These are phyloP conservation scores for Netelia inedita DNA, from an alignment of 2,888 invertebrate genomes.

Conservation along the genomic window DNA sequence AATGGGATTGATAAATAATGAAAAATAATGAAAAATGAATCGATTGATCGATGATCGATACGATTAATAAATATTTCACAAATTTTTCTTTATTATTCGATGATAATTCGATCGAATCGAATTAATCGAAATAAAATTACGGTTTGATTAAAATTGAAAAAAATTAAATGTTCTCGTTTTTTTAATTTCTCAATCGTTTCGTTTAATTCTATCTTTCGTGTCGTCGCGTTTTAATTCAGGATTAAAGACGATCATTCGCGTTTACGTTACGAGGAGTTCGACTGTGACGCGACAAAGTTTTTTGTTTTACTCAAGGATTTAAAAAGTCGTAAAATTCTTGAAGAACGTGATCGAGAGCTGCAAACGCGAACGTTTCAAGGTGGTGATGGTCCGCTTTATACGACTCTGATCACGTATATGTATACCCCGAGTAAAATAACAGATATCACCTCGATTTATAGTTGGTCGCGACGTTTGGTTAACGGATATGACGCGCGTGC, in stretches of 20 bases:
- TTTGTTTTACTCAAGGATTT: background rate
- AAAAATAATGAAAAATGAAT: too few relatives aligned
- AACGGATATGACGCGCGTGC: conserved; percentile 47
- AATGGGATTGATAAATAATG: too few relatives aligned
- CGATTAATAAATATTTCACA: too few relatives aligned
- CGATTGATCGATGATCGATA: too few relatives aligned
- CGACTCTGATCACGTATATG: too few relatives aligned
- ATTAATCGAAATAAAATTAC: too few relatives aligned
- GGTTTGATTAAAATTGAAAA: too few relatives aligned
- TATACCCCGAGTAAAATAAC: background rate
- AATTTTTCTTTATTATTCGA: too few relatives aligned
- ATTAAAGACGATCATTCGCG: background rate
- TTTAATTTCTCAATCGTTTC: too few relatives aligned
- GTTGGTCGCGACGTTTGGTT: conserved; percentile 15
- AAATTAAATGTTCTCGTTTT: too few relatives aligned
- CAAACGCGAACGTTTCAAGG: background rate
- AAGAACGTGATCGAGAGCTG: background rate
- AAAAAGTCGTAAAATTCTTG: conserved; percentile 2
- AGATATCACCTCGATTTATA: background rate
- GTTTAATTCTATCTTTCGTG: background rate
- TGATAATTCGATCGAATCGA: too few relatives aligned
- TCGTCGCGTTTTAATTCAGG: background rate
- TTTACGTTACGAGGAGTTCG: background rate
- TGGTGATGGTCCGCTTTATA: background rate
- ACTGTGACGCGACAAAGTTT: background rate